Conservation (phyloP, 2,797 vertebrate species). For the Eulemur coronatus region DNA sequence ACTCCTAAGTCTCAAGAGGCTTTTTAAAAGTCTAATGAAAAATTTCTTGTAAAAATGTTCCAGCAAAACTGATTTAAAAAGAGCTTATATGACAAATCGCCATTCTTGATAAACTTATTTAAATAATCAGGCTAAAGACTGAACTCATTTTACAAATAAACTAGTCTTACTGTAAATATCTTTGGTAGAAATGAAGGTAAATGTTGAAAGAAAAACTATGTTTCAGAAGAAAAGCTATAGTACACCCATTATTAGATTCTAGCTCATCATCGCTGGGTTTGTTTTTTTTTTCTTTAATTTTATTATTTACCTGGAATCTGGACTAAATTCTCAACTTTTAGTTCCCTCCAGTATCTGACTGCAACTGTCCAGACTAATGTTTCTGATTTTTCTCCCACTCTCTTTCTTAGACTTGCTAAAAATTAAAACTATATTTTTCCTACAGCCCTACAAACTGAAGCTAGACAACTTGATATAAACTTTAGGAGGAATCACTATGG, state of each 20-base stretch:
- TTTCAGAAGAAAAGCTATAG: not conserved
- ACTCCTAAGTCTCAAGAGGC: not conserved
- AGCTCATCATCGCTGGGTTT: not conserved
- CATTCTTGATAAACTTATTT: not conserved
- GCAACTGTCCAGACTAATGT: not conserved
- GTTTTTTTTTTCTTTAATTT: not conserved
- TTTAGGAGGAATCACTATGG: not conserved
- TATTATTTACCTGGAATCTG: not conserved
- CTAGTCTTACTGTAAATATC: not conserved
- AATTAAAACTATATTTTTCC: not conserved
- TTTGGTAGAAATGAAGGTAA: not conserved
- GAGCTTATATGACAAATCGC: not conserved
- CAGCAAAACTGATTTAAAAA: not conserved
- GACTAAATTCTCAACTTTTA: not conserved
- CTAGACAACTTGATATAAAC: not conserved
- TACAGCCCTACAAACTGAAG: not conserved
- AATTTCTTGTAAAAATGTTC: not conserved
- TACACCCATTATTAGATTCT: not conserved
- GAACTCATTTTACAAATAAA: not conserved
- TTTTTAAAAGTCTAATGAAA: not conserved
- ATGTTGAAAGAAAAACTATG: not conserved
- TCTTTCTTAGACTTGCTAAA: not conserved
- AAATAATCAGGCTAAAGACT: not conserved
- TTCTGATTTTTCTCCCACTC: not conserved
- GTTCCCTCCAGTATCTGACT: not conserved